These are phyloP conservation scores for Lagenorhynchus albirostris DNA, from an alignment of 2,113 vertebrate species.

Conservation along the genomic window DNA sequence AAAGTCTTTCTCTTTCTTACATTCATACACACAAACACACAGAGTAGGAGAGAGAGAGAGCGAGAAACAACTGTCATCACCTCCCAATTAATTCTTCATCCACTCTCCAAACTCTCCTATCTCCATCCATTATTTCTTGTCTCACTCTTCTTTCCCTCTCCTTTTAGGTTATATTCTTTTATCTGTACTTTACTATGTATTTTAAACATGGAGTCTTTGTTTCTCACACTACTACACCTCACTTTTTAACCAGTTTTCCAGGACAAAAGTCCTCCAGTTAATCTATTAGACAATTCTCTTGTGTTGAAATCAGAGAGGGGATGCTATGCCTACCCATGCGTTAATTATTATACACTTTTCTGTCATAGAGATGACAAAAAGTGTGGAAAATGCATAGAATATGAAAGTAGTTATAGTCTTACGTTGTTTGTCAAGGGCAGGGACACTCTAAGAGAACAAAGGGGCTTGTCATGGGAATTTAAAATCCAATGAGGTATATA, in stretches of 20 bases:
- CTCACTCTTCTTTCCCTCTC: background rate
- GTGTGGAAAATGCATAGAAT: background rate
- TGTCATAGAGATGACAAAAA: background rate
- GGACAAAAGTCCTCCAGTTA: background rate
- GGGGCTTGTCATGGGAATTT: background rate
- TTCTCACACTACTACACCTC: background rate
- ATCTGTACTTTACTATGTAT: background rate
- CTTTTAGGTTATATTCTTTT: background rate
- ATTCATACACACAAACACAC: background rate
- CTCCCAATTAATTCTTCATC: background rate
- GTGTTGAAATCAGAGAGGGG: background rate
- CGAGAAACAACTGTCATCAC: background rate
- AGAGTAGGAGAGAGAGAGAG: background rate
- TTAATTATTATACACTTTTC: background rate
- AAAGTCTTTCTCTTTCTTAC: background rate
- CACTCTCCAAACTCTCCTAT: background rate
- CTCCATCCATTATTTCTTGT: background rate
- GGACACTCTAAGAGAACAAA: background rate
- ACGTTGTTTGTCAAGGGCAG: background rate
- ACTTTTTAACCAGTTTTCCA: background rate
- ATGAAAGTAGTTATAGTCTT: background rate
- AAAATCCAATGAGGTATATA: background rate
- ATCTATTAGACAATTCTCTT: background rate
- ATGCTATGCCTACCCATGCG: background rate
- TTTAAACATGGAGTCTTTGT: background rate